Evolutionary conservation across 2,797 vertebrate species (phyloP).

Genomic region (Simalia tracyae): DNA sequence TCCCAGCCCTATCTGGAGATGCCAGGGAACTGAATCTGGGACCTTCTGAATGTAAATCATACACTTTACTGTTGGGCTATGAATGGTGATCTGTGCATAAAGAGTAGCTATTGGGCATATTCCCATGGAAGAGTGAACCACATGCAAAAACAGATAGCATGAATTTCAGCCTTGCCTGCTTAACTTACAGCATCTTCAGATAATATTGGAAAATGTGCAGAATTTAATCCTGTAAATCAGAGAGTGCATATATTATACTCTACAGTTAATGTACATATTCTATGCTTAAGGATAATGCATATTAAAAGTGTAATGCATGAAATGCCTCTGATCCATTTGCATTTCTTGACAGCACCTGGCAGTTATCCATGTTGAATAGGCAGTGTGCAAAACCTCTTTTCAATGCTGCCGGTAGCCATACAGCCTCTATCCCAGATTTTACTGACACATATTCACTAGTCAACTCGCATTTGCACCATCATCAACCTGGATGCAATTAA

Average conservation of each 20-base stretch:
- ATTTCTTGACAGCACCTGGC: neutral
- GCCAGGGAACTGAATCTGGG: neutral
- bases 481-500: neutral
- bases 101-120: neutral
- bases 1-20: neutral
- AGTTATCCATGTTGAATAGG: neutral
- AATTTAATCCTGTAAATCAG: neutral
- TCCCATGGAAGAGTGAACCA: neutral
- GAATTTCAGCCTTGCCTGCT: neutral
- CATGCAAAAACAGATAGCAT: neutral
- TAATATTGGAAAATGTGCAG: neutral
- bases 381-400: neutral
- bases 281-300: neutral
- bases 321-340: neutral
- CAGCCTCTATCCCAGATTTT: neutral
- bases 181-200: neutral
- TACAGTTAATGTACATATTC: neutral
- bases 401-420: no score
- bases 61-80: neutral
- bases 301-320: neutral
- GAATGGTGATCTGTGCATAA: neutral
- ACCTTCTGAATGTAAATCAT: neutral
- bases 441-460: neutral
- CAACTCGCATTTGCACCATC: neutral
- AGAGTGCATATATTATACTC: neutral